A percentile compares a stretch with the other conserved stretches of the same genome.
phyloP scores from a whole-genome alignment of 2,113 vertebrate genomes.

The Euleptes europaea region DNA sequence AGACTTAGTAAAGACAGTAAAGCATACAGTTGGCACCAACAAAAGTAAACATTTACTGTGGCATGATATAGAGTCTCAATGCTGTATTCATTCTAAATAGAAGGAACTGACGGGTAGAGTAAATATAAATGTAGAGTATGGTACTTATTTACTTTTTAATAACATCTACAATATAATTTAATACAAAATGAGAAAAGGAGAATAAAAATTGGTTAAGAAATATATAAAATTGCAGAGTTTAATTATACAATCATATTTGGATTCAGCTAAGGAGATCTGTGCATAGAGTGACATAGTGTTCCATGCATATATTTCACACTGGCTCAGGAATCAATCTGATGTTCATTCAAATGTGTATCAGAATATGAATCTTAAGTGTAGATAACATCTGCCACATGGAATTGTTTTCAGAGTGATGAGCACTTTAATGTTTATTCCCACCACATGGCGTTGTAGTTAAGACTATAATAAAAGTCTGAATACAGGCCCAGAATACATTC shows the following conservation, averaged over 20 bases:
- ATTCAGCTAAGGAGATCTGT: neutral
- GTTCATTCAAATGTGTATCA: neutral
- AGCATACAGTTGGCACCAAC: constrained; percentile 55
- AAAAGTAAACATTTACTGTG: constrained; percentile 70
- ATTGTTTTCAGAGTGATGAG: too few species aligned
- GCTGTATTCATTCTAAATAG: constrained; percentile 70
- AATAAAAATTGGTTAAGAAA: constrained; percentile 31
- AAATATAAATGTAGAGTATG: constrained; percentile 61
- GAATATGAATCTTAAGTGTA: neutral
- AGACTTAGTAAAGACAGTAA: constrained; percentile 54
- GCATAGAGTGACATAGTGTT: neutral
- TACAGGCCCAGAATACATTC: too few species aligned
- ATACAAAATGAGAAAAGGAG: constrained; percentile 32
- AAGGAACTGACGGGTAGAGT: constrained; percentile 54
- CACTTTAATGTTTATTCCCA: too few species aligned
- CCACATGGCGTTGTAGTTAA: too few species aligned
- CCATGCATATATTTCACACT: neutral
- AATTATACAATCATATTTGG: neutral
- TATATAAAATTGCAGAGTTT: constrained; percentile 28
- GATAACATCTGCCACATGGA: too few species aligned
- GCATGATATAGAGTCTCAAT: constrained; percentile 65
- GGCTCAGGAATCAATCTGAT: neutral
- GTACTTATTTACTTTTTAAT: constrained; percentile 62
- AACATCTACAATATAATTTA: constrained; percentile 53
- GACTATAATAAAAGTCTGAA: too few species aligned